A percentile compares a stretch with the other conserved stretches of the same genome.
Conservation (phyloP, 2,113 vertebrate genomes). For the Anolis sagrei region DNA sequence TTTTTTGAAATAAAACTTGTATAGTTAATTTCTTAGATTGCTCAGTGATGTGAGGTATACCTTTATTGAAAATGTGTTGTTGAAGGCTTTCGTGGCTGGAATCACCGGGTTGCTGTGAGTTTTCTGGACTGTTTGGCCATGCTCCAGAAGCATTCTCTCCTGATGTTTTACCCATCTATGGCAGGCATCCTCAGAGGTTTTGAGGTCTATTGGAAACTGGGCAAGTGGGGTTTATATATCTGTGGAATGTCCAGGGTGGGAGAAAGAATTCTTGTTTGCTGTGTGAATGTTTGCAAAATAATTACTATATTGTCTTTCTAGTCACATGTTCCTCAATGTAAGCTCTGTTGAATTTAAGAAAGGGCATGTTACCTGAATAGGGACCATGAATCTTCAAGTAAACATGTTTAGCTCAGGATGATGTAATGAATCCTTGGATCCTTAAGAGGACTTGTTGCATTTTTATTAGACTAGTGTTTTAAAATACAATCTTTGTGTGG, state of each 20-base stretch:
- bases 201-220: too few relatives aligned
- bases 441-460: not conserved
- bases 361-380: too few relatives aligned
- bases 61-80: not conserved
- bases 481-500: not conserved
- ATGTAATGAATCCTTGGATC: not conserved
- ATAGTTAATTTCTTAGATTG: not conserved
- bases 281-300: not conserved
- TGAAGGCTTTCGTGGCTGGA: too few relatives aligned
- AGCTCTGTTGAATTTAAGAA: not conserved
- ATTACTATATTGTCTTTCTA: not conserved
- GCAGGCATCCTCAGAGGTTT: too few relatives aligned
- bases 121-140: too few relatives aligned
- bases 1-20: not conserved
- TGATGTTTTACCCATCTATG: too few relatives aligned
- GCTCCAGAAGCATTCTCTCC: too few relatives aligned
- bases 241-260: too few relatives aligned
- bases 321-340: not conserved
- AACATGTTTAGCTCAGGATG: not conserved
- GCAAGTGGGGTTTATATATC: too few relatives aligned
- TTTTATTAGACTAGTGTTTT: not conserved
- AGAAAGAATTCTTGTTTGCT: too few relatives aligned
- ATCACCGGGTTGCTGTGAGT: too few relatives aligned
- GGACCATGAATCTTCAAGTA: not conserved
- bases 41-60: not conserved